These are phyloP conservation scores for Tiaroga cobitis DNA, from an alignment of 2,797 vertebrate species.

Conservation along the genomic window DNA sequence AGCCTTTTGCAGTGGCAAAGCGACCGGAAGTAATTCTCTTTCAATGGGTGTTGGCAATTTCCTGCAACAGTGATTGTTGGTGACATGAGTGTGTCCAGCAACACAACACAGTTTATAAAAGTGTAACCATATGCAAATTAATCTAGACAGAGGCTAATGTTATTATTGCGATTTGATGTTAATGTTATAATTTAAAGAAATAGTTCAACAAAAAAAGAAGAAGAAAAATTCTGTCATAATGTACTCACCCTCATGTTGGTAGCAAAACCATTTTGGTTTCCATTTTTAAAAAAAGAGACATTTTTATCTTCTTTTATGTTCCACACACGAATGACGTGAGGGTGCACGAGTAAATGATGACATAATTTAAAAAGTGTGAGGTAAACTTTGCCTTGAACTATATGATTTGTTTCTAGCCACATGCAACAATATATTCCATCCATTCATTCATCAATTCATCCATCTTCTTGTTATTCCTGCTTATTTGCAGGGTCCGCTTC, in stretches of 20 bases:
- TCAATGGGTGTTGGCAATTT: neutral
- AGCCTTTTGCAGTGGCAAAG: neutral
- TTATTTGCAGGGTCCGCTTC: too few relatives aligned
- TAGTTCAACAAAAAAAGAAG: neutral
- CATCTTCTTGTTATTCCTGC: too few relatives aligned
- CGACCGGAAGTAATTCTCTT: neutral
- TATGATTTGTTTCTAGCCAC: neutral
- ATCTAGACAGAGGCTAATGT: neutral
- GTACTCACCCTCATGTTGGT: too few relatives aligned
- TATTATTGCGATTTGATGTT: neutral
- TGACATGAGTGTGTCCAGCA: neutral
- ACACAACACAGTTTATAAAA: neutral
- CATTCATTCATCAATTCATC: too few relatives aligned
- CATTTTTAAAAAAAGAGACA: too few relatives aligned
- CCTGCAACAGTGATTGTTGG: neutral
- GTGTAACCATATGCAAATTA: neutral
- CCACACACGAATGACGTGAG: neutral
- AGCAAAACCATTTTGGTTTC: too few relatives aligned
- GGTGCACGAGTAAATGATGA: neutral
- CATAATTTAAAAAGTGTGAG: neutral
- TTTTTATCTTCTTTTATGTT: neutral
- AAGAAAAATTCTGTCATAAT: neutral
- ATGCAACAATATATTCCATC: neutral
- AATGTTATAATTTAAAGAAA: neutral
- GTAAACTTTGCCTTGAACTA: neutral